These are phyloP conservation scores for Epinephelus coioides DNA, from an alignment of 2,797 vertebrate species.

Conservation along the genomic window DNA sequence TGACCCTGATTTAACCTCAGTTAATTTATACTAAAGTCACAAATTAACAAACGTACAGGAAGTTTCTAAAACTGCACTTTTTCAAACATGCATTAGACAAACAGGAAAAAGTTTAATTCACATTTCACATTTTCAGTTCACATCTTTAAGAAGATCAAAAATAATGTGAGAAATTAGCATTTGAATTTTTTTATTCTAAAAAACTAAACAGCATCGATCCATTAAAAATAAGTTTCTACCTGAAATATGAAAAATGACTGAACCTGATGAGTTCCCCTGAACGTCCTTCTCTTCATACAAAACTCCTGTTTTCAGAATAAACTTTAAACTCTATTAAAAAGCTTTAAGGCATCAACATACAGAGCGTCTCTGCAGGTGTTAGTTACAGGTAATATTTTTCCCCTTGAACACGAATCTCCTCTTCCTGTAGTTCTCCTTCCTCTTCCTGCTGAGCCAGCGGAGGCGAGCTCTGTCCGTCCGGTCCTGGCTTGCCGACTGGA, in stretches of 20 bases:
- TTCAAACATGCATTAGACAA: not conserved
- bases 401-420: constrained; percentile 85
- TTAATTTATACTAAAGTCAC: too few species aligned
- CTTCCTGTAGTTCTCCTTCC: constrained; percentile 88
- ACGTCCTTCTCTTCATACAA: not conserved
- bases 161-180: not conserved
- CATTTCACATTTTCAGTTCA: not conserved
- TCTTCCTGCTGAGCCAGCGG: constrained; percentile 87
- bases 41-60: too few species aligned
- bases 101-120: not conserved
- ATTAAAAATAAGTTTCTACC: not conserved
- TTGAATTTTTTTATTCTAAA: not conserved
- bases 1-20: too few species aligned
- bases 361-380: not conserved
- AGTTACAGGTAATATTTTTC: constrained; percentile 71
- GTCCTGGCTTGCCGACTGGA: constrained; percentile 86
- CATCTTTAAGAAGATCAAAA: not conserved
- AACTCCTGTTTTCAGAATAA: not conserved
- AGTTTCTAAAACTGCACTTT: not conserved
- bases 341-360: not conserved
- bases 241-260: not conserved
- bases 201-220: not conserved
- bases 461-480: constrained; percentile 82
- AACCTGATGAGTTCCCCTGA: not conserved
- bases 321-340: not conserved